These are phyloP conservation scores for Nomada fucata DNA, from an alignment of 2,888 invertebrate species.

Conservation along the genomic window DNA sequence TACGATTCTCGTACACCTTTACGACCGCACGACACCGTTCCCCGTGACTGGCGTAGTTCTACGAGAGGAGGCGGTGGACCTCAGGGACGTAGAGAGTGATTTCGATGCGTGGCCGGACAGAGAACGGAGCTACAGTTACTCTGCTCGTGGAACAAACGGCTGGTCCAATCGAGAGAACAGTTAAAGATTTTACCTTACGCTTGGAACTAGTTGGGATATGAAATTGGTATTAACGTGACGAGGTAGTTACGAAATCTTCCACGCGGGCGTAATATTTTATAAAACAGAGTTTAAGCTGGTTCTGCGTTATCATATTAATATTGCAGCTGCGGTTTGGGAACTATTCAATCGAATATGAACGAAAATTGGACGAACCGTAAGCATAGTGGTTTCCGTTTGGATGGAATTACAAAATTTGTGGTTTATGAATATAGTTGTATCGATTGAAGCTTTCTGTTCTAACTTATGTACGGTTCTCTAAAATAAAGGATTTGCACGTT, in stretches of 20 bases:
- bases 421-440: neutral
- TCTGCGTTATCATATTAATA: neutral
- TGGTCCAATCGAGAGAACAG: neutral
- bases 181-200: too few species aligned
- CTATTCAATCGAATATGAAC: neutral
- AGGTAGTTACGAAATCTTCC: neutral
- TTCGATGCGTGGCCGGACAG: conserved; percentile 34
- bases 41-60: conserved; percentile 50
- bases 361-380: neutral
- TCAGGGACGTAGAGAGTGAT: conserved; percentile 56
- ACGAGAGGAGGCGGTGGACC: conserved; percentile 47
- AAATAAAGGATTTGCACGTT: too few species aligned
- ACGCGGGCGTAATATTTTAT: neutral
- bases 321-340: neutral
- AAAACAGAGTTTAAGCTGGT: neutral
- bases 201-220: neutral
- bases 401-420: neutral
- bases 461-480: too few species aligned
- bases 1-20: conserved; percentile 56
- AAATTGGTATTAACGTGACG: conserved; percentile 6
- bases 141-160: neutral
- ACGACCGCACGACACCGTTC: conserved; percentile 46
- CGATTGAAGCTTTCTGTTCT: neutral
- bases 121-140: neutral
- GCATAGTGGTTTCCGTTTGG: neutral